Evolutionary conservation across 2,888 invertebrate genomes (phyloP).

Genomic region (Clostera curtula): DNA sequence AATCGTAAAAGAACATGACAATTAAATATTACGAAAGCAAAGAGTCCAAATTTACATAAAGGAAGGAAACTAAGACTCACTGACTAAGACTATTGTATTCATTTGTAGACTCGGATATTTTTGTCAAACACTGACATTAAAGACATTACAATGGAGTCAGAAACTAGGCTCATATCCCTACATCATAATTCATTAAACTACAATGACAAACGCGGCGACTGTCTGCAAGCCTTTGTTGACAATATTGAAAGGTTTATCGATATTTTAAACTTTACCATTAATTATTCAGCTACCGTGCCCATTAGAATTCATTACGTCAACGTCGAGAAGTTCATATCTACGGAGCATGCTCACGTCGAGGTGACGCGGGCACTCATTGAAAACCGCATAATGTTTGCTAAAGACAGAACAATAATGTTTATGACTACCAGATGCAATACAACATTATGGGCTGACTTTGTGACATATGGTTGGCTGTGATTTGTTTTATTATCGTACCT

Average conservation of each 20-base stretch:
- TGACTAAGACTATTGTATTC: too few relatives aligned
- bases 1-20: too few relatives aligned
- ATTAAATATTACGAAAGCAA: too few relatives aligned
- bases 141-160: too few relatives aligned
- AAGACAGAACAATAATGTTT: conserved; percentile 44
- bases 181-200: too few relatives aligned
- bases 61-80: too few relatives aligned
- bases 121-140: too few relatives aligned
- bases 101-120: too few relatives aligned
- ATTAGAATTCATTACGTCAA: conserved; percentile 21
- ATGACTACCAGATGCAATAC: conserved; percentile 34
- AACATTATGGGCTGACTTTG: conserved; percentile 34
- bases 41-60: too few relatives aligned
- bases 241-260: conserved; percentile 1
- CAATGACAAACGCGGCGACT: too few relatives aligned
- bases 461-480: conserved; percentile 38
- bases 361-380: conserved; percentile 25
- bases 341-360: conserved; percentile 17
- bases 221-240: background rate
- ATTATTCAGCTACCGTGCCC: conserved; percentile 1
- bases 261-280: background rate
- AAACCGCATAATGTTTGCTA: conserved; percentile 29
- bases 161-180: too few relatives aligned
- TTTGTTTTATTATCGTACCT: too few relatives aligned
- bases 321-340: conserved; percentile 13